phyloP scores from a whole-genome alignment of 92 coral and sea anemone species.

The Epizoanthus stellaris region DNA sequence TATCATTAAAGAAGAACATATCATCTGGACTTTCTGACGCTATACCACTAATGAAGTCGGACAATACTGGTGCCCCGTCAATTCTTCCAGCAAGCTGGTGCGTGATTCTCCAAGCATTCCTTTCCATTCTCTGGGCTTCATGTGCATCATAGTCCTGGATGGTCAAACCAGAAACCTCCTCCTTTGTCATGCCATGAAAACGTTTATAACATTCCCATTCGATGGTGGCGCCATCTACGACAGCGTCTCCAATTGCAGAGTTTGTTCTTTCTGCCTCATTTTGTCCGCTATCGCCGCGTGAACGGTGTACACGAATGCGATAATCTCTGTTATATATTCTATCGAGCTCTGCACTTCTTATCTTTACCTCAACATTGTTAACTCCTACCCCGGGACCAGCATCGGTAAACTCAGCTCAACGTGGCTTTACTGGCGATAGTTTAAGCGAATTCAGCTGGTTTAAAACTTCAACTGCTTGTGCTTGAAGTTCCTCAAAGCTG shows the following conservation, averaged over 20 bases:
- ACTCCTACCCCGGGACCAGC: conserved; percentile 36
- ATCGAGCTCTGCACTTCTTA: background rate
- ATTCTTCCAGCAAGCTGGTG: background rate
- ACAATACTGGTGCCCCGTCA: conserved; percentile 5
- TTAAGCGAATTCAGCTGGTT: conserved; percentile 29
- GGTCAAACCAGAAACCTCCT: conserved; percentile 14
- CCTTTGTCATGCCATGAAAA: conserved; percentile 30
- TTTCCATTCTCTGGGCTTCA: conserved; percentile 33
- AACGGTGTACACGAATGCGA: conserved; percentile 1
- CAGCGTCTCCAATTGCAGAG: conserved; percentile 32
- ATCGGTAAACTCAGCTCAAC: conserved; percentile 32
- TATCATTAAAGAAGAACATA: conserved; percentile 45
- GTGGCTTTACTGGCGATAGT: conserved; percentile 21
- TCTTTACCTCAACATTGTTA: background rate
- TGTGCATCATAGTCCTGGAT: background rate
- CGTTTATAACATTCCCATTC: conserved; percentile 14
- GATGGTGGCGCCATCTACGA: conserved; percentile 35
- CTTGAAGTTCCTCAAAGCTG: conserved; percentile 44
- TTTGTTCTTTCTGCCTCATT: conserved; percentile 49
- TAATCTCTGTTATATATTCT: background rate
- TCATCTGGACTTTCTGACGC: conserved; percentile 47
- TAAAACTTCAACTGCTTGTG: conserved; percentile 6
- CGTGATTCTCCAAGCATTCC: conserved; percentile 28
- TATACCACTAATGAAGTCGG: conserved; percentile 10
- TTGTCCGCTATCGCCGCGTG: conserved; percentile 11